Evolutionary conservation across 2,888 invertebrate species (phyloP).

Genomic region (Lamellibrachia satsuma): DNA sequence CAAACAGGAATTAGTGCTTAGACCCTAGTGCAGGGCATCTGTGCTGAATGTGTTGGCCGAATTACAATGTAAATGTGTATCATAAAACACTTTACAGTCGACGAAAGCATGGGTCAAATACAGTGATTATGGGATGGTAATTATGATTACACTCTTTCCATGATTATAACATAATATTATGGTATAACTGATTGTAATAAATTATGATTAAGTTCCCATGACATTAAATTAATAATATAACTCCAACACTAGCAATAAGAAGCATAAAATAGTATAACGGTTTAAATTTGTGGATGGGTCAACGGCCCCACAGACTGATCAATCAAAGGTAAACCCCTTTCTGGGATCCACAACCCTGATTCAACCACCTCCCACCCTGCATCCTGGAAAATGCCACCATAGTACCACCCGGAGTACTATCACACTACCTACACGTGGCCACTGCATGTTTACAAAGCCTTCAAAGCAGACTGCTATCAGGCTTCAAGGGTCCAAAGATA

Average conservation of each 20-base stretch:
- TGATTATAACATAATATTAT: neutral
- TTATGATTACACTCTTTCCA: neutral
- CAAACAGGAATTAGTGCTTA: neutral
- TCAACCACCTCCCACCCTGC: neutral
- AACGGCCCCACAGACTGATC: neutral
- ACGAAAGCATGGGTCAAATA: neutral
- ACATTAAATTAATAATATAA: too few species aligned
- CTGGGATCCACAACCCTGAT: neutral
- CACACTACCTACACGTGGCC: neutral
- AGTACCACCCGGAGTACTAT: neutral
- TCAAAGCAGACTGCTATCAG: neutral
- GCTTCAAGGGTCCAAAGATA: conserved; percentile 3
- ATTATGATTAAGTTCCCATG: too few species aligned
- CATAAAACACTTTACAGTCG: neutral
- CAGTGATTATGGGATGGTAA: neutral
- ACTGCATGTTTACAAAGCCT: neutral
- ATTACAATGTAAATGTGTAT: neutral
- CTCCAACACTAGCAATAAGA: too few species aligned
- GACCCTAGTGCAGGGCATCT: neutral
- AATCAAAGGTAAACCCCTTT: neutral
- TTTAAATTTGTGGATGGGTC: too few species aligned
- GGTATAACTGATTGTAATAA: neutral
- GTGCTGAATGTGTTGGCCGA: neutral
- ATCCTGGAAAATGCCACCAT: neutral
- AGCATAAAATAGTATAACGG: too few species aligned